Conservation (phyloP, 2,113 vertebrate species). For the Salminus brasiliensis region DNA sequence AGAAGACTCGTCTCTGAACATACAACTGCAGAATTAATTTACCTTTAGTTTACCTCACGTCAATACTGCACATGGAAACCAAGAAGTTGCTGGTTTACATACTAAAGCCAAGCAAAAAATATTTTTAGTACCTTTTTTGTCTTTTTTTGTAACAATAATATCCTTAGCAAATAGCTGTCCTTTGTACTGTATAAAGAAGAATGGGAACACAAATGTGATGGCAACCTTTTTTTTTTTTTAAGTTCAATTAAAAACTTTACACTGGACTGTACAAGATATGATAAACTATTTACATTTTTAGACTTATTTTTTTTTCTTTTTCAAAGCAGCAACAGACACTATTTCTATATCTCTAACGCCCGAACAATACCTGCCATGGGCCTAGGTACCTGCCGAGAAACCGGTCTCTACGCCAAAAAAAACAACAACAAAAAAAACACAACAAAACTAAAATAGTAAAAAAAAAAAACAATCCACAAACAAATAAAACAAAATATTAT, state of each 20-base stretch:
- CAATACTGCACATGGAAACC: slow-evolving; percentile 98
- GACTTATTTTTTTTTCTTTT: slow-evolving; percentile 93
- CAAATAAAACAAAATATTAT: slow-evolving; percentile 71
- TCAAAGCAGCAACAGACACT: slow-evolving; percentile 99
- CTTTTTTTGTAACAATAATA: slow-evolving; percentile 77
- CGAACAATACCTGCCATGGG: slow-evolving; percentile 91
- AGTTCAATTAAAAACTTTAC: slow-evolving; percentile 99
- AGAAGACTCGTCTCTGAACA: slow-evolving; percentile 87
- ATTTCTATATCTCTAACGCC: slow-evolving; percentile 88
- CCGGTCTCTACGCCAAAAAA: slow-evolving; percentile 78
- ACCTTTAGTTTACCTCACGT: slow-evolving; percentile 95
- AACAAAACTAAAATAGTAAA: slow-evolving; percentile 39
- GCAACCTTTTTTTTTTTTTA: slow-evolving; percentile 89
- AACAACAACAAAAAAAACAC: slow-evolving; percentile 70
- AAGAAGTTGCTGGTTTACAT: slow-evolving; percentile 92
- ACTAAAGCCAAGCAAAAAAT: slow-evolving; percentile 89
- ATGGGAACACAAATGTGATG: slow-evolving; percentile 94
- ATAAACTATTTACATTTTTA: slow-evolving; percentile 99
- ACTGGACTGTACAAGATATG: slow-evolving; percentile 99
- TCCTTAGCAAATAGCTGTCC: slow-evolving; percentile 89
- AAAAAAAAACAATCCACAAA: no score
- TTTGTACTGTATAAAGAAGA: slow-evolving; percentile 91
- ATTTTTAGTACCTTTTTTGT: slow-evolving; percentile 71
- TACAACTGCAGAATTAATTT: slow-evolving; percentile 90
- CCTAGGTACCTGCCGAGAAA: slow-evolving; percentile 90